Conservation (phyloP, 2,888 invertebrate species). For the Helicoverpa assulta region DNA sequence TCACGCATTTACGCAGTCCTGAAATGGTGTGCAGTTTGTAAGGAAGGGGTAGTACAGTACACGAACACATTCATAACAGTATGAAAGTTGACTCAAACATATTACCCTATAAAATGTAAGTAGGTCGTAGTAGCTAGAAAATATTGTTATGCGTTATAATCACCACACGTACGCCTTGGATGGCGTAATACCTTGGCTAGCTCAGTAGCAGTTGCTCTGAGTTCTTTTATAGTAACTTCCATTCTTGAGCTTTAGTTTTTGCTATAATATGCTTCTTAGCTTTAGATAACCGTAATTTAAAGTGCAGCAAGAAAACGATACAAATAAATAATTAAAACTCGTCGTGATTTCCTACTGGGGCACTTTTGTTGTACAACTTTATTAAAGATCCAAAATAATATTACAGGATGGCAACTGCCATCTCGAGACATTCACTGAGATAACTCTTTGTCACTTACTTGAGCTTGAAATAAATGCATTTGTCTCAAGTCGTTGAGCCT, state of each 20-base stretch:
- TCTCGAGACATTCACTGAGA: conserved; percentile 10
- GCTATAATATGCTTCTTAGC: no score
- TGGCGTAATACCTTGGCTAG: background rate
- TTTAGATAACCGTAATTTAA: no score
- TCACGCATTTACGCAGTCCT: conserved; percentile 21
- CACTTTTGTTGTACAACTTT: background rate
- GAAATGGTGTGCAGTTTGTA: conserved; percentile 32
- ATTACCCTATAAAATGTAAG: background rate
- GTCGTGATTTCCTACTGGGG: background rate
- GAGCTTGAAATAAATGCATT: conserved; percentile 39
- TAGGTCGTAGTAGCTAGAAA: background rate
- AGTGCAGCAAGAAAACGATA: no score
- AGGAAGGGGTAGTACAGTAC: background rate
- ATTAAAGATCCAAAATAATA: background rate
- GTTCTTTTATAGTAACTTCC: background rate
- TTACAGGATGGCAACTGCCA: background rate
- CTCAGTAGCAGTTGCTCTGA: background rate
- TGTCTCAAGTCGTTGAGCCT: conserved; percentile 34
- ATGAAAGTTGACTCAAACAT: background rate
- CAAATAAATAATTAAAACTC: background rate
- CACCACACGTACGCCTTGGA: background rate
- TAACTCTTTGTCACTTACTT: conserved; percentile 19
- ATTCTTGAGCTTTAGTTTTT: no score
- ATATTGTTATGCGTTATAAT: conserved; percentile 1
- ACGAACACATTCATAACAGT: conserved; percentile 22